These are phyloP conservation scores for Bombus terrestris DNA, from an alignment of 1,140 invertebrate species.

Conservation along the genomic window DNA sequence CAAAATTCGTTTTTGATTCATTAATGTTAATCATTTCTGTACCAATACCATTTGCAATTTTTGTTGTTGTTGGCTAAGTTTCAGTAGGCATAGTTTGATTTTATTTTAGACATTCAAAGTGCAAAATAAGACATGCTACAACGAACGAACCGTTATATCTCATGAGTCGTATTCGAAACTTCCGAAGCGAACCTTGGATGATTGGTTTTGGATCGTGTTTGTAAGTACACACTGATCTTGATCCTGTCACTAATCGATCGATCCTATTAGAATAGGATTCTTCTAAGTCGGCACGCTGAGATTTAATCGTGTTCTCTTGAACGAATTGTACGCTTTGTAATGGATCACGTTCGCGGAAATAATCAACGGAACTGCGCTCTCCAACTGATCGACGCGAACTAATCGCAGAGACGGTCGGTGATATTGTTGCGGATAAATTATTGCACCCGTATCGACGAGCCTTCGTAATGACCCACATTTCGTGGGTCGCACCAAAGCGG, in stretches of 20 bases:
- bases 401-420: conserved; percentile 57
- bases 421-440: conserved; percentile 68
- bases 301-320: conserved; percentile 40
- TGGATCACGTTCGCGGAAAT: conserved; percentile 56
- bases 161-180: too few species aligned
- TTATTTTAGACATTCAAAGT: too few species aligned
- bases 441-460: conserved; percentile 61
- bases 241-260: conserved; percentile 48
- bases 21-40: too few species aligned
- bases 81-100: too few species aligned
- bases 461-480: conserved; percentile 56
- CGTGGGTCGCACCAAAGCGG: conserved; percentile 23
- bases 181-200: too few species aligned
- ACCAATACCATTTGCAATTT: too few species aligned
- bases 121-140: too few species aligned
- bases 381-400: conserved; percentile 50
- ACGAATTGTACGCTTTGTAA: conserved; percentile 44
- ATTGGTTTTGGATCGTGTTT: too few species aligned
- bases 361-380: conserved; percentile 54
- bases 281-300: conserved; percentile 58
- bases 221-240: too few species aligned
- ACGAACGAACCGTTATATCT: too few species aligned
- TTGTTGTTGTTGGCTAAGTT: too few species aligned
- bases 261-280: conserved; percentile 10
- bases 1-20: too few species aligned